Base-by-base conservation (phyloP, 2,113 vertebrate species). In the Geothlypis trichas region DNA sequence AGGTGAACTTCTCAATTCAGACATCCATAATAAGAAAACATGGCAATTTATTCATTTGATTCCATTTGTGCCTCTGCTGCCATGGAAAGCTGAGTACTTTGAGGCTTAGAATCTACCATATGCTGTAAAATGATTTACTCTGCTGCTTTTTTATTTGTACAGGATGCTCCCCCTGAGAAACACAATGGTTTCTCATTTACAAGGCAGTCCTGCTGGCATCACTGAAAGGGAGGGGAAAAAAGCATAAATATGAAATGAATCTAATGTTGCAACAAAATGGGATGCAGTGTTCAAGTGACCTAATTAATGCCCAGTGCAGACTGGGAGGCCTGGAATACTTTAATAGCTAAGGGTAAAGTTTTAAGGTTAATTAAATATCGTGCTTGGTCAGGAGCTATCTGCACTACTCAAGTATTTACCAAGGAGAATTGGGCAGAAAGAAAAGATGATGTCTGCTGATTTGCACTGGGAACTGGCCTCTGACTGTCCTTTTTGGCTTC, bases 61-160 rank as follows among this genome's bases (percentile, higher is more conserved):
- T 93, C 79, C 76, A 90, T 91, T 93, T 95, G 76, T 93, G 83
- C 69, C 72, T 95, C 86, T 77, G 75, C 83, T 94, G 71, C 88
- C 86, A 92, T 30, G 78, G 95, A 93, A 95, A 86, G 67, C 54
- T 15, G 95, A 95, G 84, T 81, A 78, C 69, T 96, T 82, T 42
- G 83, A 95, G 90, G 80, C 52, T 96, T 76, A 93, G 84, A 90
- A 68, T 65, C 93, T 54, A 91, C 71, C 84, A 95, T 95, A 83
- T 37, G 79, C 61, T 95, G 68, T 87, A 91, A 97, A 96, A 94
- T 91, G 30, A 96, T 94, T 96, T 95, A 93, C 86, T 94, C 92
- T 89, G 78, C 59, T 94, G 72, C 81, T 93, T 96, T 96, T 93
- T 93, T 78, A 94, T 96, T 96, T 90, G 82, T 91, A 93, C 80